phyloP scores from a whole-genome alignment of 2,888 invertebrate genomes.

The Protonemura montana region DNA sequence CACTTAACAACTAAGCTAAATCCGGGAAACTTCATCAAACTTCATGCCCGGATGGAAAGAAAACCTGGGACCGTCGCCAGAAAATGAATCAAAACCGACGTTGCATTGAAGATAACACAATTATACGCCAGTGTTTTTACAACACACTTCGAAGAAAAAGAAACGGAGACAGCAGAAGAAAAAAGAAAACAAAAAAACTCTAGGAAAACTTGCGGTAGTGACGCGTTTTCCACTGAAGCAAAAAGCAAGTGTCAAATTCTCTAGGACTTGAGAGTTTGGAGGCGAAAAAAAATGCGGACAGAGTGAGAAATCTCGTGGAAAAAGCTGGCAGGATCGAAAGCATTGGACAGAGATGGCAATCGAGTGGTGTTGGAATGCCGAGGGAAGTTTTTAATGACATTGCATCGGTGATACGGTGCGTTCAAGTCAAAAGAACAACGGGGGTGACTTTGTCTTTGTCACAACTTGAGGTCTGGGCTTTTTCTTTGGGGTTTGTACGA shows the following conservation, averaged over 20 bases:
- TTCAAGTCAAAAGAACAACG: background rate
- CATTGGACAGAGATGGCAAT: background rate
- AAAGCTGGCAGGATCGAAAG: background rate
- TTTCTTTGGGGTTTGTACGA: background rate
- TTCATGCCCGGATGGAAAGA: too few species aligned
- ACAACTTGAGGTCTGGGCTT: background rate
- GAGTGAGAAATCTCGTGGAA: background rate
- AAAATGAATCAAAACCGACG: background rate
- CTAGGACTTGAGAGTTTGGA: background rate
- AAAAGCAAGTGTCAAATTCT: background rate
- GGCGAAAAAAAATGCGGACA: background rate
- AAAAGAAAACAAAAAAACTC: background rate
- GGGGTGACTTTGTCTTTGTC: background rate
- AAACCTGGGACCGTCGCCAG: background rate
- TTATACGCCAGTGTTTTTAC: slow-evolving; percentile 2
- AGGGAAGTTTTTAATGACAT: background rate
- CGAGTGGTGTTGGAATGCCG: background rate
- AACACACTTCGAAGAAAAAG: background rate
- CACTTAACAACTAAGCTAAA: too few species aligned
- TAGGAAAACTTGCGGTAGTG: background rate
- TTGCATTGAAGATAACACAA: background rate
- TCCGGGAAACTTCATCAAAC: too few species aligned
- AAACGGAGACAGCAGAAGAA: background rate
- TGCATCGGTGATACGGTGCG: background rate
- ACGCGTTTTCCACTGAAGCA: background rate